Evolutionary conservation across 2,888 invertebrate species (phyloP), one percentile per base, ranked within the genome.

Genomic region (Metallyticus violacea): DNA sequence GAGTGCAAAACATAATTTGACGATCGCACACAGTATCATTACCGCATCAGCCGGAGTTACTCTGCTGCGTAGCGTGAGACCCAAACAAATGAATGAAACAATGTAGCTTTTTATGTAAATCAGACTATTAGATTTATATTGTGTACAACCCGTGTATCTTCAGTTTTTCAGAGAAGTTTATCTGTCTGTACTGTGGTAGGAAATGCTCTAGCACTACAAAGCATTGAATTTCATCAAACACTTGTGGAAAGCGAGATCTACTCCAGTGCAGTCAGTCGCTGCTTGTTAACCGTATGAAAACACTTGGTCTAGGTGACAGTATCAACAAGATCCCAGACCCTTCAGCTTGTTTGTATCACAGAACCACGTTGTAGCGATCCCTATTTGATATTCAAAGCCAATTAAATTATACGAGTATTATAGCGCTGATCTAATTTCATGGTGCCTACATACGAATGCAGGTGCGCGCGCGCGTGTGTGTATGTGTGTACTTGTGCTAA

Each of bases 361-460:
- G 25, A n/a, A 78, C 27, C 27, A 7, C 27, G 22, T 7, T 27
- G 28, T 27, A 79, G 15, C 79, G 79, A 79, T 26, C 79, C 79
- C 79, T 62, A 79, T 79, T 79, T 79, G 79, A 79, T 79, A 79
- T 79, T 79, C 79, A 79, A 79, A 79, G 79, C 79, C 79, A 79
- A 79, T 79, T 79, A 79, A 79, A 79, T 79, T 79, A 79, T 26
- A 79, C 79, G 79, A 79, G 79, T 28, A 79, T 79, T 79, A 79
- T 79, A 28, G 27, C 15, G 79, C 27, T 79, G 28, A 79, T 79
- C 79, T 79, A 79, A 79, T 78, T 26, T 26, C 78, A 78, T 26
- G 78, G 26, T 26, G 15, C 79, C 25, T 25, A 78, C 78, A n/a
- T n/a, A n/a, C n/a, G n/a, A n/a, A n/a, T n/a, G n/a, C n/a, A n/a